Base-by-base conservation (phyloP, 2,113 vertebrate species). In the Meriones unguiculatus region DNA sequence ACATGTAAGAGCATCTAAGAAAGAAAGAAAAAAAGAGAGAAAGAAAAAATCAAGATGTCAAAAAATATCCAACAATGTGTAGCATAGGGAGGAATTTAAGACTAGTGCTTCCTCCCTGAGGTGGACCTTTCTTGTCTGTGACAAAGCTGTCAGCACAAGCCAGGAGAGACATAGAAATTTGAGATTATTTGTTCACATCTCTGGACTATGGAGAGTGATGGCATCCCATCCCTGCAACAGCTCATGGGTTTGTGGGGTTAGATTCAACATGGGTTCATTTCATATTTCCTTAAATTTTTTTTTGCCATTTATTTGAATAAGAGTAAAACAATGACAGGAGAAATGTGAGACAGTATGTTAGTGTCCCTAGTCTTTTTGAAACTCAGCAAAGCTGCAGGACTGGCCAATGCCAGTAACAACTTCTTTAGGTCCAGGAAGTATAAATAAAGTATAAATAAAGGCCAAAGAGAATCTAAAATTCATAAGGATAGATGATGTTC, bases 261-360 rank as follows among this genome's bases (percentile, higher is more conserved):
- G 93, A 97, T 97, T 93, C 96, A 97, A 87, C 62, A 98, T 92
- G 90, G 94, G 57, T 92, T 97, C 97, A 97, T 97, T 97, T 97
- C 82, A 85, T 91, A 94, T 80, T 96, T 95, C 94, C 14, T 96
- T 93, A 75, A 41, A 41, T 4, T 75, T 73, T 41, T 98, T 87
- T 54, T 97, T 98, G 89, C 46, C 46, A 97, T 97, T 91, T 5
- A 9, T 90, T 80, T 73, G 76, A 84, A n/a, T 14, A 57, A 57
- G 57, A 57, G 57, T n/a, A 73, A 96, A 93, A 89, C 95, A 50
- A 90, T 94, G 73, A 96, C 59, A 93, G 64, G 93, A 97, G 86
- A 96, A 97, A 92, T 84, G 85, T 90, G 87, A 95, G 50, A 97
- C 89, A 78, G 22, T 94, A 59, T 91, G 76, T 5, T 64, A 95